A percentile compares a stretch with the other conserved stretches of the same genome.
Conservation (phyloP, 2,113 vertebrate genomes). For the Paratilapia polleni region DNA sequence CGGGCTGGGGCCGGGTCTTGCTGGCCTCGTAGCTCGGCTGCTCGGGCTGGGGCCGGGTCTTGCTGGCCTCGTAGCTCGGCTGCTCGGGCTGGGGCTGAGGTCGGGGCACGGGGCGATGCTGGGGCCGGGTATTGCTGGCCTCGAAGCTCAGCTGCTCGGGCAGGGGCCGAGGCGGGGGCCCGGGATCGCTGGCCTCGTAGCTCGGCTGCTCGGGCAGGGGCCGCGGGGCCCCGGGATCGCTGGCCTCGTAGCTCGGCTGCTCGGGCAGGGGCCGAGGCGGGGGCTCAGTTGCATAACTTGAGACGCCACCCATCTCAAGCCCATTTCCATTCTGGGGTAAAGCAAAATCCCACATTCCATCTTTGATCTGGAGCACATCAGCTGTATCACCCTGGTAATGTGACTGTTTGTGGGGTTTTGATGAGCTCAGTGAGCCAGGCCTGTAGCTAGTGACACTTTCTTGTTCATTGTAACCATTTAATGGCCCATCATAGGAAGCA, state of each 20-base stretch:
- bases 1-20: not conserved
- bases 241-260: not conserved
- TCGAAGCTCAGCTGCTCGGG: not conserved
- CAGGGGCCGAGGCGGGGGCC: fast-evolving
- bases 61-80: too few species aligned
- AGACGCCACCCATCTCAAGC: not conserved
- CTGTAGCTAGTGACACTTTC: slow-evolving; percentile 17
- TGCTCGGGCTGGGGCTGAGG: too few species aligned
- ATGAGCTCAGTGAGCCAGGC: fast-evolving
- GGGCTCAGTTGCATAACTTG: slow-evolving; percentile 14
- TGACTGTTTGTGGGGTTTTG: not conserved
- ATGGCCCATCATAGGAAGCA: not conserved
- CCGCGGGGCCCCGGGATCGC: not conserved
- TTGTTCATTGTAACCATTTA: slow-evolving; percentile 9
- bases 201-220: not conserved
- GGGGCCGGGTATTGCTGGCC: fast-evolving
- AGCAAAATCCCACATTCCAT: not conserved
- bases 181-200: fast-evolving
- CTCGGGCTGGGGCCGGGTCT: not conserved
- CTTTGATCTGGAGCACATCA: not conserved
- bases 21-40: not conserved
- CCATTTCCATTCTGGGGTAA: not conserved
- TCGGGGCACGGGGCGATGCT: too few species aligned
- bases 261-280: not conserved
- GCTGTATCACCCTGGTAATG: not conserved